Percentiles rank a stretch among this genome's conserved stretches.
These are phyloP conservation scores for Eledona agricola DNA, from an alignment of 2,888 invertebrate species.

Conservation along the genomic window DNA sequence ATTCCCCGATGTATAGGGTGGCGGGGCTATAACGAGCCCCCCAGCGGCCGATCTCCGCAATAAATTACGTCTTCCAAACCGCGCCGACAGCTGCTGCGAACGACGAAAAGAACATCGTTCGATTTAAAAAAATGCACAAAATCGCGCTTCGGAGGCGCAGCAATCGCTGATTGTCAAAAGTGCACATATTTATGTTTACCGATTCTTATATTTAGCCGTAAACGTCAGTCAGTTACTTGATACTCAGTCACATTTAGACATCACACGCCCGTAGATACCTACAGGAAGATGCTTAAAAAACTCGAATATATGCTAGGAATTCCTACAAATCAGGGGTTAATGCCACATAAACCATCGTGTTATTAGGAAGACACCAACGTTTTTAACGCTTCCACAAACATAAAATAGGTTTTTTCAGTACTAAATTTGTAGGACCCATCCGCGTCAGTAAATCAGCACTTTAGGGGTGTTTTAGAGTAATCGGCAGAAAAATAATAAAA, in stretches of 20 bases:
- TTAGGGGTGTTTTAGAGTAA: too few species aligned
- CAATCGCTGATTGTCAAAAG: slow-evolving; percentile 13
- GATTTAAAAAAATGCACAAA: too few species aligned
- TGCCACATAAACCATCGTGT: slow-evolving; percentile 54
- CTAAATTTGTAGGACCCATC: too few species aligned
- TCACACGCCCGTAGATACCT: slow-evolving; percentile 42
- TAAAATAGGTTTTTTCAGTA: too few species aligned
- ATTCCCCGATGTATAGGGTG: slow-evolving; percentile 25
- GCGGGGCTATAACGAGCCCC: slow-evolving; percentile 48
- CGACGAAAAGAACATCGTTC: slow-evolving; percentile 4
- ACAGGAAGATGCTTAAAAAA: slow-evolving; percentile 43
- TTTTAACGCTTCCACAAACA: slow-evolving; percentile 22
- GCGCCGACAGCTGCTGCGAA: slow-evolving; percentile 33
- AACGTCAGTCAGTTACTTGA: slow-evolving; percentile 51
- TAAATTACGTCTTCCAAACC: slow-evolving; percentile 45
- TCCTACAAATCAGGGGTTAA: slow-evolving; percentile 56
- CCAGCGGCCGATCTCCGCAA: slow-evolving; percentile 49
- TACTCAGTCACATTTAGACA: slow-evolving; percentile 51
- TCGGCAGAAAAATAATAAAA: too few species aligned
- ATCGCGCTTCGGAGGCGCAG: too few species aligned
- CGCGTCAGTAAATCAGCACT: too few species aligned
- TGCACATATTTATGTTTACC: slow-evolving; percentile 22
- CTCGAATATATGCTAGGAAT: slow-evolving; percentile 51
- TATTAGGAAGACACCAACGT: slow-evolving; percentile 44
- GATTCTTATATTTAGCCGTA: slow-evolving; percentile 49